These are phyloP conservation scores for Chaetophractus vellerosus DNA, from an alignment of 2,797 vertebrate species.

Conservation along the genomic window DNA sequence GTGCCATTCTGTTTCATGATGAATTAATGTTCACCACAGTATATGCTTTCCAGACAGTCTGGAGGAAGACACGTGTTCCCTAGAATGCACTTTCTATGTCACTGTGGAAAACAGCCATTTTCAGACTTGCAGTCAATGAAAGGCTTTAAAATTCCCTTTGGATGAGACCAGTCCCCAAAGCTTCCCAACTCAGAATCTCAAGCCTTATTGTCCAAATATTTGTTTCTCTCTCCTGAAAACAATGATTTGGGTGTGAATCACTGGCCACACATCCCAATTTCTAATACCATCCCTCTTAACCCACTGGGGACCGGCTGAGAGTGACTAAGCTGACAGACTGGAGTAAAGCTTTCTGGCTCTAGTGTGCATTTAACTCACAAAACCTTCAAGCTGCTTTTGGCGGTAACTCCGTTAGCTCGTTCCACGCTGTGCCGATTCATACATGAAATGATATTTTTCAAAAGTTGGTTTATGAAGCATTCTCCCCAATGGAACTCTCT, in stretches of 20 bases:
- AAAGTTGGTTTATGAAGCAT: conserved; percentile 4
- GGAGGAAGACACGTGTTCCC: conserved; percentile 19
- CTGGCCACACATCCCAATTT: conserved; percentile 14
- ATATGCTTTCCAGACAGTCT: background rate
- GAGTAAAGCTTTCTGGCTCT: background rate
- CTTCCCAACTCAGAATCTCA: conserved; percentile 29
- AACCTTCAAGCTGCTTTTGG: background rate
- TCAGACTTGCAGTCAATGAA: background rate
- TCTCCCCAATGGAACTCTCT: conserved; percentile 34
- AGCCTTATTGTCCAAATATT: conserved; percentile 42
- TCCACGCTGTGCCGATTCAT: background rate
- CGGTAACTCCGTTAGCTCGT: background rate
- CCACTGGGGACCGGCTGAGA: background rate
- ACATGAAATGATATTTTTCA: background rate
- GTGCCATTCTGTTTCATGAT: background rate
- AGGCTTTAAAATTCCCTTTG: conserved; percentile 43
- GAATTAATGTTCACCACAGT: background rate
- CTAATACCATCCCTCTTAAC: conserved; percentile 5
- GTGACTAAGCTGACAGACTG: background rate
- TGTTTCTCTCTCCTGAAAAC: conserved; percentile 63
- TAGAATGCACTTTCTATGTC: conserved; percentile 8
- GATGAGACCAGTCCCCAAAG: conserved; percentile 17
- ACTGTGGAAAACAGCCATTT: conserved; percentile 17
- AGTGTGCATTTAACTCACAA: background rate
- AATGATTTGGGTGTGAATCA: conserved; percentile 66